Percentiles rank a stretch among this genome's conserved stretches.
phyloP scores from a whole-genome alignment of 2,888 invertebrate species.

The Caradrina kadenii region DNA sequence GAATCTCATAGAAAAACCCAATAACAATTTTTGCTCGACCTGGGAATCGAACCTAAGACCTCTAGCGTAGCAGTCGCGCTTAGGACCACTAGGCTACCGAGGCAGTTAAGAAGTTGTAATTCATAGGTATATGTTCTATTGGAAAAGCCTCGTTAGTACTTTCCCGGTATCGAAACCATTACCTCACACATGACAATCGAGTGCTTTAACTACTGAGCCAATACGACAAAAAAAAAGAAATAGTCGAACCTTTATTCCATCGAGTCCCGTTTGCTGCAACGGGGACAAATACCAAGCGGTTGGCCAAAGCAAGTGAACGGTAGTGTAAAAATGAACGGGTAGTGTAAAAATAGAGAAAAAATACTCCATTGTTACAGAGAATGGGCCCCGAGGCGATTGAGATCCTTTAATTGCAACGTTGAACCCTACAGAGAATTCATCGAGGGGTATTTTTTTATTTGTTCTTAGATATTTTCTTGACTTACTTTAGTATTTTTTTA shows the following conservation, averaged over 20 bases:
- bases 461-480: not conserved
- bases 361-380: conserved; percentile 36
- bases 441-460: not conserved
- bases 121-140: too few species aligned
- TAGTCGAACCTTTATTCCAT: not conserved
- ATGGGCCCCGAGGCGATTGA: conserved; percentile 28
- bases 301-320: conserved; percentile 29
- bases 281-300: conserved; percentile 17
- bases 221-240: not conserved
- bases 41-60: too few species aligned
- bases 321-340: conserved; percentile 14
- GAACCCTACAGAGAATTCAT: conserved; percentile 16
- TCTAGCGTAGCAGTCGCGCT: too few species aligned
- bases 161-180: too few species aligned
- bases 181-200: too few species aligned
- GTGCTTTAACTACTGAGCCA: too few species aligned
- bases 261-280: conserved; percentile 16
- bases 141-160: too few species aligned
- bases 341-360: conserved; percentile 11
- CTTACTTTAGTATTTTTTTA: too few species aligned
- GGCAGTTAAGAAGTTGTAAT: too few species aligned
- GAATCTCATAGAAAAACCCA: too few species aligned
- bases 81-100: too few species aligned
- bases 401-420: conserved; percentile 49
- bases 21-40: too few species aligned